A percentile compares a stretch with the other conserved stretches of the same genome.
Conservation (phyloP, 2,113 vertebrate species). For the Nerophis ophidion region DNA sequence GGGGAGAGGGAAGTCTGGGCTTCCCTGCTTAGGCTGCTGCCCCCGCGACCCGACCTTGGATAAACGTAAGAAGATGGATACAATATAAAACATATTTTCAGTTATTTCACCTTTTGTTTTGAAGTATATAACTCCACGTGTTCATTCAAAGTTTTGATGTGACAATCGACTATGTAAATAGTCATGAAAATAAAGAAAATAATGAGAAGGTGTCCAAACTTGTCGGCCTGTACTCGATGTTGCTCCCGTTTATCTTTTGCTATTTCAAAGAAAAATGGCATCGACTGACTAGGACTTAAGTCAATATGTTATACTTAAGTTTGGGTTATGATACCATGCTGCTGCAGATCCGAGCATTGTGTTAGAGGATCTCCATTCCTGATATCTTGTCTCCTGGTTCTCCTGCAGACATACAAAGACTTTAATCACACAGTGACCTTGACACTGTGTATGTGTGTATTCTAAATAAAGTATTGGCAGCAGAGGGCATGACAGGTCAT, state of each 20-base stretch:
- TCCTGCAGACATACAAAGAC: constrained; percentile 69
- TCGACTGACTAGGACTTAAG: neutral
- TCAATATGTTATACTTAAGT: neutral
- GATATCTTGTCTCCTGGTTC: constrained; percentile 93
- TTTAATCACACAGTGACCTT: constrained; percentile 18
- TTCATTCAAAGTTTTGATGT: too few species aligned
- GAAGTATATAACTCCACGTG: too few species aligned
- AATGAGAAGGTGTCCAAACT: too few species aligned
- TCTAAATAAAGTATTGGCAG: neutral
- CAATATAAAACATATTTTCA: too few species aligned
- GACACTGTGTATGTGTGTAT: neutral
- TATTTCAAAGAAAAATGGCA: neutral
- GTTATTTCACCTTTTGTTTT: too few species aligned
- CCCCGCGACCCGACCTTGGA: too few species aligned
- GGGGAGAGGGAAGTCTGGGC: too few species aligned
- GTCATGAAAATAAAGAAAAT: too few species aligned
- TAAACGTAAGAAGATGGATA: too few species aligned
- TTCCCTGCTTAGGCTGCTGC: too few species aligned
- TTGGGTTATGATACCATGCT: constrained; percentile 72
- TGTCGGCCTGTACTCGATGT: neutral
- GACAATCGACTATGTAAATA: too few species aligned
- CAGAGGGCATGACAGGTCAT: too few species aligned
- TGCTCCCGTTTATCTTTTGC: neutral
- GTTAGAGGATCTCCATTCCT: constrained; percentile 94
- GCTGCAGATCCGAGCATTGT: constrained; percentile 93